phyloP scores from a whole-genome alignment of 1,140 invertebrate species.

The Bombus terrestris region DNA sequence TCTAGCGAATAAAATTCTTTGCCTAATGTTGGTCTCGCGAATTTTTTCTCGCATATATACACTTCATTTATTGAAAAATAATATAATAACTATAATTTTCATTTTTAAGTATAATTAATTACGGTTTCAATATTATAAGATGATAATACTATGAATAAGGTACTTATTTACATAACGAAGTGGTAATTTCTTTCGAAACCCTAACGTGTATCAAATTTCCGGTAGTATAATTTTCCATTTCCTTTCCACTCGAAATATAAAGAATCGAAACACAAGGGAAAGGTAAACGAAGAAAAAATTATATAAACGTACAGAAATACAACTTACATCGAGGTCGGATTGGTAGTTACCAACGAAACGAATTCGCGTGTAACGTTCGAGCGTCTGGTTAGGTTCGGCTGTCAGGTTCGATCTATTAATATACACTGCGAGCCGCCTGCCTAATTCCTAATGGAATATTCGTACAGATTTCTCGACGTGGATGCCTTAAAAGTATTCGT shows the following conservation, averaged over 20 bases:
- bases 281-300: background rate
- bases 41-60: no score
- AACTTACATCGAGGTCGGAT: slow-evolving; percentile 11
- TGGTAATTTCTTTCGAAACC: no score
- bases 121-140: background rate
- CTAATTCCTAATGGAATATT: slow-evolving; percentile 71
- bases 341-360: slow-evolving; percentile 23
- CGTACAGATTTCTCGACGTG: slow-evolving; percentile 57
- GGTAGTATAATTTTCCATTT: background rate
- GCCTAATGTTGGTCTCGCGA: no score
- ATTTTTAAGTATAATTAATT: no score
- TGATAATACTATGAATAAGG: background rate
- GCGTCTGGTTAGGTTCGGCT: slow-evolving; percentile 76
- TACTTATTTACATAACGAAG: background rate
- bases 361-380: slow-evolving; percentile 31
- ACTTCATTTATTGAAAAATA: background rate
- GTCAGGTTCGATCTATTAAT: slow-evolving; percentile 80
- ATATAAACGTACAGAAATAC: slow-evolving; percentile 13
- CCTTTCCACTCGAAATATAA: no score
- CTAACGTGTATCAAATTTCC: no score
- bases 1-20: no score
- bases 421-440: slow-evolving; percentile 64
- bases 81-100: no score
- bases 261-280: background rate
- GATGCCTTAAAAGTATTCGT: slow-evolving; percentile 67